Evolutionary conservation across 2,113 vertebrate species (phyloP).

Genomic region (Vicugna pacos): DNA sequence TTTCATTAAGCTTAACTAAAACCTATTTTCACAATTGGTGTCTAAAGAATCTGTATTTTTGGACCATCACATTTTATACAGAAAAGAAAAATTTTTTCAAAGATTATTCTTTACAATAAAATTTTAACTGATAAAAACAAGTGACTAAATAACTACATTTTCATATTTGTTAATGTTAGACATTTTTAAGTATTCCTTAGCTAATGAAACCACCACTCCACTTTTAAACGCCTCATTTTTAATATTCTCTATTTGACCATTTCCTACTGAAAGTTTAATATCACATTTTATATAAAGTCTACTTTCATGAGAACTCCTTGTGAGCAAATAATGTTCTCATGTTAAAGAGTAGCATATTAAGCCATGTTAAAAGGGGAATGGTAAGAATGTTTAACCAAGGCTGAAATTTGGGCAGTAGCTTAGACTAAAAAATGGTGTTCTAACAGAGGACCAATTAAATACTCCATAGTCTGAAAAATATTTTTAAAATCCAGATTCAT

Average conservation of each 20-base stretch:
- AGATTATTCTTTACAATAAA: conserved; percentile 39
- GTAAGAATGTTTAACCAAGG: conserved; percentile 43
- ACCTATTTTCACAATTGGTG: conserved; percentile 51
- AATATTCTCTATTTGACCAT: conserved; percentile 53
- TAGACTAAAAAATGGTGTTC: conserved; percentile 48
- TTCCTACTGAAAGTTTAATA: conserved; percentile 65
- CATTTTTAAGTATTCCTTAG: conserved; percentile 42
- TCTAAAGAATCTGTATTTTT: conserved; percentile 22
- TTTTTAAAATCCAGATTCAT: conserved; percentile 42
- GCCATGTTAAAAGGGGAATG: neutral
- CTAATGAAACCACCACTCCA: conserved; percentile 45
- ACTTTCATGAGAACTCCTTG: conserved; percentile 48
- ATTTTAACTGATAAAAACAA: conserved; percentile 32
- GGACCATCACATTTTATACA: conserved; percentile 39
- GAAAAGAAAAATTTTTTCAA: conserved; percentile 27
- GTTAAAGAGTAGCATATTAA: conserved; percentile 58
- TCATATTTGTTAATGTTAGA: conserved; percentile 38
- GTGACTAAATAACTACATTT: conserved; percentile 38
- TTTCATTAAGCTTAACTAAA: conserved; percentile 71
- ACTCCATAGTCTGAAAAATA: conserved; percentile 29
- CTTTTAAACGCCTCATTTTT: conserved; percentile 65
- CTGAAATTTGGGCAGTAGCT: conserved; percentile 39
- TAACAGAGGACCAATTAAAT: conserved; percentile 62
- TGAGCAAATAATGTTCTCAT: conserved; percentile 54
- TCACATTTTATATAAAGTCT: conserved; percentile 62